phyloP scores from a whole-genome alignment of 2,113 vertebrate species.

The Brienomyrus longianalis region DNA sequence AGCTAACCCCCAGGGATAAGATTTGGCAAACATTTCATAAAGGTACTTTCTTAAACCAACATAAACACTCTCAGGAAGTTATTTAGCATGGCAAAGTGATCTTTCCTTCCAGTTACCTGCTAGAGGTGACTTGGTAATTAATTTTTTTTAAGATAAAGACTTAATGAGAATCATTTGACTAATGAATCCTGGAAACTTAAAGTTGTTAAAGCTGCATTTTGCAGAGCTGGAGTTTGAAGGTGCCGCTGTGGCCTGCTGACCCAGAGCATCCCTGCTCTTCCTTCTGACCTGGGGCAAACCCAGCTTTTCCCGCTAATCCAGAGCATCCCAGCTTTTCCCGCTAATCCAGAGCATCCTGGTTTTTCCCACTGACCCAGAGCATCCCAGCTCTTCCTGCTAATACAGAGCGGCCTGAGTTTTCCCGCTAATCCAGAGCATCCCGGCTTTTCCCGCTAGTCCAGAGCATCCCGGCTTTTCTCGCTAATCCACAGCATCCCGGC shows the following conservation, averaged over 20 bases:
- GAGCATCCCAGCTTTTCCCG: neutral
- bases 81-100: neutral
- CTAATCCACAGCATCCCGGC: too few relatives aligned
- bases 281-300: neutral
- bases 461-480: too few relatives aligned
- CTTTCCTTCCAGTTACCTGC: neutral
- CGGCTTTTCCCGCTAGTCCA: too few relatives aligned
- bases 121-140: conserved; percentile 6
- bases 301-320: too few relatives aligned
- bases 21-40: conserved; percentile 3
- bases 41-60: neutral
- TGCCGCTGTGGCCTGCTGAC: neutral
- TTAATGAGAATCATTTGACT: conserved; percentile 4
- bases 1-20: conserved; percentile 2
- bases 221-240: neutral
- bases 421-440: too few relatives aligned
- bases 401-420: too few relatives aligned
- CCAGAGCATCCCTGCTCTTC: neutral
- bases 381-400: neutral
- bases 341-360: neutral
- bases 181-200: neutral
- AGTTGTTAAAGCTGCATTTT: neutral
- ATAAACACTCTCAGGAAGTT: conserved; percentile 4
- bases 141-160: neutral
- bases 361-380: neutral